Conservation (phyloP, 2,888 invertebrate species). For the Boloria selene region DNA sequence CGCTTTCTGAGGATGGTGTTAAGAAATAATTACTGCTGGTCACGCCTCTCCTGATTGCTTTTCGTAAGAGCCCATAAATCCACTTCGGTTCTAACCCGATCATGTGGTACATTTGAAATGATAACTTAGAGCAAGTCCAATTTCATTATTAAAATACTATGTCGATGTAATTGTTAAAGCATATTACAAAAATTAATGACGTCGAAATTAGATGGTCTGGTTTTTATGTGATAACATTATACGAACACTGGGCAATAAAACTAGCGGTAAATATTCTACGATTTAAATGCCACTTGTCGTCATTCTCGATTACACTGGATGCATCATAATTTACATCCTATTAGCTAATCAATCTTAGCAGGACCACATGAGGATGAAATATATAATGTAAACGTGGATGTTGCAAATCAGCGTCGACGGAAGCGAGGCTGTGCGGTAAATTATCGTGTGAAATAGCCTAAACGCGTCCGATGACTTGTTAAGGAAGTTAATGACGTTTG, state of each 20-base stretch:
- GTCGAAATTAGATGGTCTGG: constrained; percentile 56
- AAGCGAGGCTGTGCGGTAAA: constrained; percentile 54
- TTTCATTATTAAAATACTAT: constrained; percentile 48
- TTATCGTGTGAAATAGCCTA: constrained; percentile 54
- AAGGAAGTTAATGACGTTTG: constrained; percentile 40
- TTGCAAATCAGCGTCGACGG: constrained; percentile 54
- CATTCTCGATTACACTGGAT: constrained; percentile 35
- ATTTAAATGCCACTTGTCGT: constrained; percentile 51
- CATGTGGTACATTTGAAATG: constrained; percentile 66
- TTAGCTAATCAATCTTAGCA: constrained; percentile 49
- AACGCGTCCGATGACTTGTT: constrained; percentile 39
- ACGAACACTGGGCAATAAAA: constrained; percentile 53
- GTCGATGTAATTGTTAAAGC: constrained; percentile 48
- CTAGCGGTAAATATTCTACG: constrained; percentile 46
- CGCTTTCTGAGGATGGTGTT: constrained; percentile 68
- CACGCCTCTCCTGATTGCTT: constrained; percentile 78
- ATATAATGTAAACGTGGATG: constrained; percentile 36
- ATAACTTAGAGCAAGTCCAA: constrained; percentile 53
- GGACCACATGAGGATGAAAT: constrained; percentile 54
- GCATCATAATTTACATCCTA: constrained; percentile 53
- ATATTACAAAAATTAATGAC: constrained; percentile 49
- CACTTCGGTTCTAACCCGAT: constrained; percentile 56
- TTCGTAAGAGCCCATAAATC: constrained; percentile 75
- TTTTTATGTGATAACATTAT: constrained; percentile 53
- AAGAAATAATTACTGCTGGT: constrained; percentile 77